Evolutionary conservation across 2,113 vertebrate species (phyloP).

Genomic region (Marcusenius ussheri): DNA sequence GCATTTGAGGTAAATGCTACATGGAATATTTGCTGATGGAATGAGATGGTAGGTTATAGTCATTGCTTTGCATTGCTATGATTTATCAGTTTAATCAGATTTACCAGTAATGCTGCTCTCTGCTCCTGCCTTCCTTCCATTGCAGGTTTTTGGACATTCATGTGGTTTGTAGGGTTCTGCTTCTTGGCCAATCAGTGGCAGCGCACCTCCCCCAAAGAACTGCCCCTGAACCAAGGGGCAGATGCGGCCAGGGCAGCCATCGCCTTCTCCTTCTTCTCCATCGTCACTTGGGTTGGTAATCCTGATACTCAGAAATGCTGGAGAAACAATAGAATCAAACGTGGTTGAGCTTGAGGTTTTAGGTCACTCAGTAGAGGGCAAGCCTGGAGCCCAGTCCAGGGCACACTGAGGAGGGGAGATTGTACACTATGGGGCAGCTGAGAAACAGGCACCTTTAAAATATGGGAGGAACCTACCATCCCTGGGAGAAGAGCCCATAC

Average conservation of each 20-base stretch:
- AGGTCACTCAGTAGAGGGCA: neutral
- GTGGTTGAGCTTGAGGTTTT: neutral
- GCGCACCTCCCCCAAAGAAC: conserved; percentile 41
- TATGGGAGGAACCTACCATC: neutral
- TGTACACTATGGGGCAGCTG: neutral
- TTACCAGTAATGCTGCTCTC: neutral
- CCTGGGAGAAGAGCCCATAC: neutral
- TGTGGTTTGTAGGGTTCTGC: conserved; percentile 75
- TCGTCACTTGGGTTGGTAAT: conserved; percentile 67
- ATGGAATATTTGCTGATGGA: neutral
- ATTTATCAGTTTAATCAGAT: neutral
- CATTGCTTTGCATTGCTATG: neutral
- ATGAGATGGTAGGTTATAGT: neutral
- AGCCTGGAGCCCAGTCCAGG: neutral
- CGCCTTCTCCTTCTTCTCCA: conserved; percentile 74
- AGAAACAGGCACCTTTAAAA: neutral
- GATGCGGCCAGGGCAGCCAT: conserved; percentile 66
- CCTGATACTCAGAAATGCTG: neutral
- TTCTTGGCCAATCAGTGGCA: conserved; percentile 72
- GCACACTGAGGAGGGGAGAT: neutral
- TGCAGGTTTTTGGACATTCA: conserved; percentile 66
- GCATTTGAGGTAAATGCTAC: neutral
- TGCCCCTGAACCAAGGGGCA: conserved; percentile 50
- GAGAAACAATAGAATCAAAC: neutral
- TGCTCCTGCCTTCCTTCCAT: neutral